phyloP scores from a whole-genome alignment of 1,140 invertebrate species.

The Steinernema khuongi region DNA sequence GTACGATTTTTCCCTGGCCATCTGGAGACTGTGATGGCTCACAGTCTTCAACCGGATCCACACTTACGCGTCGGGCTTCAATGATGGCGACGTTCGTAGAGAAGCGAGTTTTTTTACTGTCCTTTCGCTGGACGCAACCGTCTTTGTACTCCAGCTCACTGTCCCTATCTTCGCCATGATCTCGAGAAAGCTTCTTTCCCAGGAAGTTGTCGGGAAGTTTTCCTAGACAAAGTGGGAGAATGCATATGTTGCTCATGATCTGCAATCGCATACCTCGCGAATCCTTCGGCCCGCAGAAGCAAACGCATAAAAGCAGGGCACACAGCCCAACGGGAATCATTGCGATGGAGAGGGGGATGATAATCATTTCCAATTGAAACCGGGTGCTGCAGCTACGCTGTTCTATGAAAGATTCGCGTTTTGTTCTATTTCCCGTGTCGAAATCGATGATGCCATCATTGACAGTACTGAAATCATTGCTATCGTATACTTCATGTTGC shows the following conservation, averaged over 20 bases:
- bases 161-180: conserved; percentile 26
- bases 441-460: not conserved
- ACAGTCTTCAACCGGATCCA: not conserved
- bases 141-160: conserved; percentile 35
- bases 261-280: conserved; percentile 28
- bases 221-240: conserved; percentile 14
- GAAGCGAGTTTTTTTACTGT: conserved; percentile 36
- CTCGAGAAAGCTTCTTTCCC: conserved; percentile 19
- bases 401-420: conserved; percentile 9
- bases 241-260: not conserved
- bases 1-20: not conserved
- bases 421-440: not conserved
- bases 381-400: conserved; percentile 9
- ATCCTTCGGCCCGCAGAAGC: conserved; percentile 44
- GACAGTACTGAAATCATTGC: not conserved
- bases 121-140: conserved; percentile 41
- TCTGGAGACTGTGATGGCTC: no score
- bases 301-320: conserved; percentile 37
- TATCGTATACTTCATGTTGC: no score
- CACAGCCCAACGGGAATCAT: conserved; percentile 42
- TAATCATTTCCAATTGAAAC: conserved; percentile 37
- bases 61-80: not conserved
- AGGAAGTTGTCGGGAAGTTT: conserved; percentile 35
- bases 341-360: conserved; percentile 44
- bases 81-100: conserved; percentile 9